Conservation (phyloP, 2,888 invertebrate species). For the Homarus gammarus region DNA sequence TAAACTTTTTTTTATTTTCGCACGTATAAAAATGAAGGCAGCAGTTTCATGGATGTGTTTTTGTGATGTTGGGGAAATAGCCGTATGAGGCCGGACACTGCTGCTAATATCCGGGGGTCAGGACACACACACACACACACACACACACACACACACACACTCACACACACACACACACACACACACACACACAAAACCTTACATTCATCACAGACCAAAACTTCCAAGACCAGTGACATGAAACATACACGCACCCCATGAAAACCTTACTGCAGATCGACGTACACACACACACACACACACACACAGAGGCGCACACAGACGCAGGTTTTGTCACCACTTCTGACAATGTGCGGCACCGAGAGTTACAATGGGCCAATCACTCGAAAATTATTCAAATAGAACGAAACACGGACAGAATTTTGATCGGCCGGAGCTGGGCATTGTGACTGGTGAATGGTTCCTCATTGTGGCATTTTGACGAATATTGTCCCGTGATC, state of each 20-base stretch:
- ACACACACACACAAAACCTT: too few relatives aligned
- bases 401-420: conserved; percentile 65
- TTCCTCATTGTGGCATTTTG: conserved; percentile 65
- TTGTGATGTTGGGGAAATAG: neutral
- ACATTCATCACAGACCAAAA: too few relatives aligned
- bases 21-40: neutral
- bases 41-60: conserved; percentile 18
- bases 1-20: neutral
- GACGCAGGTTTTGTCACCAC: neutral
- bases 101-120: neutral
- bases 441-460: conserved; percentile 59
- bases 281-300: conserved; percentile 26
- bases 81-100: neutral
- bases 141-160: conserved; percentile 28
- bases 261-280: neutral
- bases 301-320: conserved; percentile 21
- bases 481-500: conserved; percentile 65
- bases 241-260: too few relatives aligned
- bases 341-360: conserved; percentile 45
- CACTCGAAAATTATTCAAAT: conserved; percentile 70
- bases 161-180: conserved; percentile 5
- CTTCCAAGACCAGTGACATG: too few relatives aligned
- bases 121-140: conserved; percentile 20
- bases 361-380: conserved; percentile 63
- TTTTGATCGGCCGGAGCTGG: conserved; percentile 60